phyloP scores from a whole-genome alignment of 2,888 invertebrate genomes.

The Corbicula japonica region DNA sequence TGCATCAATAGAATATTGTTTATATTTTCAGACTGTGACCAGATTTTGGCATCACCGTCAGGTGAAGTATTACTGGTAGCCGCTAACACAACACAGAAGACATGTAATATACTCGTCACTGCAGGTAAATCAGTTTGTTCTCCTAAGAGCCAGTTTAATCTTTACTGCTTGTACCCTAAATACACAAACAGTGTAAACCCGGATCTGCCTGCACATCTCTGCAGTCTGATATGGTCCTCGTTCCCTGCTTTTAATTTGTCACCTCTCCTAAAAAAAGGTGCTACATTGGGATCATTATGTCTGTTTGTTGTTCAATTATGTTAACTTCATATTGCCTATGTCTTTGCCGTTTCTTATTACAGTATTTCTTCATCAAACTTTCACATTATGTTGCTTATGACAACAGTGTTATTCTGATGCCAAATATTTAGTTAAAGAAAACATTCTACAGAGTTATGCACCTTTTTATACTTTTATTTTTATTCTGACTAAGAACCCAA shows the following conservation, averaged over 20 bases:
- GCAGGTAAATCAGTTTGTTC: neutral
- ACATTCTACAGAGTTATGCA: no score
- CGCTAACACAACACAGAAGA: neutral
- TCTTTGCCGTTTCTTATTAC: no score
- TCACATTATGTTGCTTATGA: no score
- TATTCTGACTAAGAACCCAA: no score
- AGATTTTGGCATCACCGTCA: slow-evolving; percentile 23
- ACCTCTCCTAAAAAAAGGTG: no score
- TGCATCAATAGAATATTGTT: neutral
- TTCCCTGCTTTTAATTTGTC: no score
- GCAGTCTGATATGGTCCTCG: no score
- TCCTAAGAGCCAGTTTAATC: neutral
- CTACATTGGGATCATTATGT: neutral
- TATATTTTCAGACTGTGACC: slow-evolving; percentile 38
- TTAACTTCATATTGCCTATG: no score
- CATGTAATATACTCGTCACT: slow-evolving; percentile 12
- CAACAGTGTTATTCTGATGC: no score
- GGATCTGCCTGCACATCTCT: neutral
- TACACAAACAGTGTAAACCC: neutral
- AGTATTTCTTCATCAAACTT: no score
- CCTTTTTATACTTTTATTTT: no score
- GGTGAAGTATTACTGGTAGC: slow-evolving; percentile 17
- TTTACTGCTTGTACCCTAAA: neutral
- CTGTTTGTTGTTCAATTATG: neutral
- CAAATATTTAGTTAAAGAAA: no score